These are phyloP conservation scores for Protobothrops flavoviridis DNA, from an alignment of 2,113 vertebrate genomes.

Conservation along the genomic window DNA sequence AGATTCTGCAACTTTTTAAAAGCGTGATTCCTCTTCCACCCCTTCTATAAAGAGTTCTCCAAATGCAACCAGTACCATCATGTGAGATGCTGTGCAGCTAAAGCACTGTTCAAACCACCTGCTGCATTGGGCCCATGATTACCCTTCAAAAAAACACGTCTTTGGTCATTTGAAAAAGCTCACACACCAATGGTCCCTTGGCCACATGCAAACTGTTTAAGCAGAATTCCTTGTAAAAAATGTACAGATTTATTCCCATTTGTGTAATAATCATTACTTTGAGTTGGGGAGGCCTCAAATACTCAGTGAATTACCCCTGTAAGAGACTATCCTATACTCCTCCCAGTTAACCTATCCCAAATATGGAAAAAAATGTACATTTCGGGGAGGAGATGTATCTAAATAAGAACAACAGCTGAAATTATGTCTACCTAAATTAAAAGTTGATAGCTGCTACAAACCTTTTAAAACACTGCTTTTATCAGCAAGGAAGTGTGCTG, in stretches of 20 bases:
- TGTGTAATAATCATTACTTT: background rate
- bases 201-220: background rate
- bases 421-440: constrained; percentile 29
- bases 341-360: constrained; percentile 33
- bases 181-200: background rate
- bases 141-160: constrained; percentile 37
- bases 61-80: background rate
- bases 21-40: constrained; percentile 13
- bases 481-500: constrained; percentile 40
- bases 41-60: constrained; percentile 26
- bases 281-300: background rate
- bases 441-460: constrained; percentile 18
- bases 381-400: constrained; percentile 26
- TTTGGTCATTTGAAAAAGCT: constrained; percentile 57
- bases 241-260: background rate
- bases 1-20: constrained; percentile 43
- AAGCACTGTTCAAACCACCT: background rate
- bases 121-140: background rate
- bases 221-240: background rate
- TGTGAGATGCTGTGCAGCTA: background rate
- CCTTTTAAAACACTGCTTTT: constrained; percentile 55
- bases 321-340: constrained; percentile 36
- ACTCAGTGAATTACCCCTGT: background rate
- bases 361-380: constrained; percentile 37
- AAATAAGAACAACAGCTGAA: constrained; percentile 19